phyloP scores from a whole-genome alignment of 2,888 invertebrate genomes.

The Neuroscelio doddi region DNA sequence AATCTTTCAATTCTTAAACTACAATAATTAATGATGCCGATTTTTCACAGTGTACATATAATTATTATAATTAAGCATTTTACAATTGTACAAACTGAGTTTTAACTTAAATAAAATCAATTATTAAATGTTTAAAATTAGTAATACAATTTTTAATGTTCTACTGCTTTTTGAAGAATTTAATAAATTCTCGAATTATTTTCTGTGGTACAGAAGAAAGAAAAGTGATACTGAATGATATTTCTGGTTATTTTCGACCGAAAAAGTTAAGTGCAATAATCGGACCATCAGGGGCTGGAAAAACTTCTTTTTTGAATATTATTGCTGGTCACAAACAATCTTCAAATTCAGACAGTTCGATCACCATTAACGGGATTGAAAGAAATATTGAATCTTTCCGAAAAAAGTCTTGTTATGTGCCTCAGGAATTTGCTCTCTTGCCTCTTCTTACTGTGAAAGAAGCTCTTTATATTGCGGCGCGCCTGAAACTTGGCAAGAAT shows the following conservation, averaged over 20 bases:
- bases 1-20: too few species aligned
- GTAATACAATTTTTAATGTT: too few species aligned
- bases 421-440: slow-evolving; percentile 75
- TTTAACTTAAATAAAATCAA: too few species aligned
- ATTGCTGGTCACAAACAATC: slow-evolving; percentile 77
- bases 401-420: slow-evolving; percentile 82
- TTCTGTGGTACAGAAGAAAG: slow-evolving; percentile 47
- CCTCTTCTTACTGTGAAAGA: slow-evolving; percentile 75
- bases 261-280: slow-evolving; percentile 79
- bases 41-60: too few species aligned
- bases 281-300: slow-evolving; percentile 84
- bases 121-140: too few species aligned
- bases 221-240: slow-evolving; percentile 74
- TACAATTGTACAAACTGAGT: too few species aligned
- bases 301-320: slow-evolving; percentile 83
- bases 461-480: slow-evolving; percentile 75
- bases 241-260: slow-evolving; percentile 77
- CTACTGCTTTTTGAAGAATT: too few species aligned
- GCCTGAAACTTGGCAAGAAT: slow-evolving; percentile 72
- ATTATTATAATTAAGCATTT: too few species aligned
- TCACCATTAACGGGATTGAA: slow-evolving; percentile 80
- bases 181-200: not conserved
- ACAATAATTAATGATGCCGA: too few species aligned
- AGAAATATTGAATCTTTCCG: slow-evolving; percentile 80
- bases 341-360: slow-evolving; percentile 73